These are phyloP conservation scores for Tautogolabrus adspersus DNA, from an alignment of 2,113 vertebrate genomes.

Conservation along the genomic window DNA sequence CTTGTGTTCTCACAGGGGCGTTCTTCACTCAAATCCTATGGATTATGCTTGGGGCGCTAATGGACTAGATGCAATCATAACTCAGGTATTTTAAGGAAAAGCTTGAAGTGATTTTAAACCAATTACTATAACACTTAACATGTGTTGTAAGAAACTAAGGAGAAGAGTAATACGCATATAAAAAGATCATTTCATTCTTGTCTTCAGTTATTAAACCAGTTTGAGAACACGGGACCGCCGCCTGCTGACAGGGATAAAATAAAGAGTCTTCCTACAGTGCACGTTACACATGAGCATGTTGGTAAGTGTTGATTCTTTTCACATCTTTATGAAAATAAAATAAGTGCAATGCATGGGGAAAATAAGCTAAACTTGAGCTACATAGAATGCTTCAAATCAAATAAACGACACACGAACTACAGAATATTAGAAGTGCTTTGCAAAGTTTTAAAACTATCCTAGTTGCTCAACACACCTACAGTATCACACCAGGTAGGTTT, in stretches of 20 bases:
- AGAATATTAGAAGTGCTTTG: no score
- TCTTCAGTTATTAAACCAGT: constrained; percentile 95
- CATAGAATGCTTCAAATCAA: no score
- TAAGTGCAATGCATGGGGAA: no score
- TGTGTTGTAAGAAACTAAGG: not conserved
- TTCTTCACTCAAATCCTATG: constrained; percentile 97
- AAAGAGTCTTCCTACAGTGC: constrained; percentile 93
- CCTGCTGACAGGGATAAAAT: constrained; percentile 97
- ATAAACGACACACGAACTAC: no score
- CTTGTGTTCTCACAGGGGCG: constrained; percentile 85
- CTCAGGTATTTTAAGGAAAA: constrained; percentile 86
- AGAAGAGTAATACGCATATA: not conserved
- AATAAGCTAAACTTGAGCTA: no score
- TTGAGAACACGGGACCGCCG: constrained; percentile 98
- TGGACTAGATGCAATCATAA: constrained; percentile 95
- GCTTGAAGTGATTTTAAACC: not conserved
- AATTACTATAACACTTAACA: not conserved
- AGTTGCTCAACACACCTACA: no score
- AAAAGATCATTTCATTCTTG: not conserved
- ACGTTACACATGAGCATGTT: constrained; percentile 93
- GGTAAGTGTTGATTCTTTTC: constrained; percentile 80
- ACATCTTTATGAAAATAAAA: not conserved
- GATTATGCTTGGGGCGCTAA: constrained; percentile 98
- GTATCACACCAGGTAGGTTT: not conserved
- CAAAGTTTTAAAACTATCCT: not conserved